phyloP scores from a whole-genome alignment of 2,888 invertebrate genomes.

The Lutraria lutraria region DNA sequence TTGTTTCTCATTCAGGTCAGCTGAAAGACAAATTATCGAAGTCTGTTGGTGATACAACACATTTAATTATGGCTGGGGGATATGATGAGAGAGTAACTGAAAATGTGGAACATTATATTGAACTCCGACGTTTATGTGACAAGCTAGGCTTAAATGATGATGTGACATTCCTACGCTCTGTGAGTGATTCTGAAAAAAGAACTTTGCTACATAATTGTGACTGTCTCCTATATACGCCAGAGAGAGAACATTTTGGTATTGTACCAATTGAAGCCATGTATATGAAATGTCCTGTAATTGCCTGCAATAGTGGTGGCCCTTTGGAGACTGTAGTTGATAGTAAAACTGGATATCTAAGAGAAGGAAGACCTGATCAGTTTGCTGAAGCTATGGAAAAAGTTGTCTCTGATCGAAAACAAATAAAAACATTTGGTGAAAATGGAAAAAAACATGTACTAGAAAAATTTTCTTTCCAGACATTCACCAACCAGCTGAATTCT shows the following conservation, averaged over 20 bases:
- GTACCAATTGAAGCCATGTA: conserved; percentile 99
- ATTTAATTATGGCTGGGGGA: conserved; percentile 97
- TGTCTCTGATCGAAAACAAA: conserved; percentile 89
- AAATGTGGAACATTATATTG: conserved; percentile 94
- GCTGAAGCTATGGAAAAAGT: conserved; percentile 92
- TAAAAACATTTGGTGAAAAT: conserved; percentile 91
- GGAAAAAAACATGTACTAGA: conserved; percentile 92
- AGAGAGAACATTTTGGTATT: conserved; percentile 99
- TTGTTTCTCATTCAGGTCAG: conserved; percentile 70
- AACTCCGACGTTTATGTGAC: conserved; percentile 91
- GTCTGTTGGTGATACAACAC: conserved; percentile 87
- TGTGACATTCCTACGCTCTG: conserved; percentile 94
- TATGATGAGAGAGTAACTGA: conserved; percentile 95
- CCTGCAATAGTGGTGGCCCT: conserved; percentile 98
- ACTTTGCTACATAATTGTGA: conserved; percentile 92
- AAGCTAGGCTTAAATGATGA: conserved; percentile 88
- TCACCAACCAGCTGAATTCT: conserved; percentile 87
- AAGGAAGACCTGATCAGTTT: conserved; percentile 90
- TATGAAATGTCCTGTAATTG: conserved; percentile 96
- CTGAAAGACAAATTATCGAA: conserved; percentile 70
- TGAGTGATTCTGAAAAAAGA: conserved; percentile 94
- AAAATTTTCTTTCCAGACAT: conserved; percentile 94
- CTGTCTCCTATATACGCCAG: conserved; percentile 97
- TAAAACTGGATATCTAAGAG: conserved; percentile 87
- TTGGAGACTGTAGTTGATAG: conserved; percentile 92